Evolutionary conservation across 2,113 vertebrate genomes (phyloP), one percentile per base, ranked within the genome.

Genomic region (Neolamprologus sp.): DNA sequence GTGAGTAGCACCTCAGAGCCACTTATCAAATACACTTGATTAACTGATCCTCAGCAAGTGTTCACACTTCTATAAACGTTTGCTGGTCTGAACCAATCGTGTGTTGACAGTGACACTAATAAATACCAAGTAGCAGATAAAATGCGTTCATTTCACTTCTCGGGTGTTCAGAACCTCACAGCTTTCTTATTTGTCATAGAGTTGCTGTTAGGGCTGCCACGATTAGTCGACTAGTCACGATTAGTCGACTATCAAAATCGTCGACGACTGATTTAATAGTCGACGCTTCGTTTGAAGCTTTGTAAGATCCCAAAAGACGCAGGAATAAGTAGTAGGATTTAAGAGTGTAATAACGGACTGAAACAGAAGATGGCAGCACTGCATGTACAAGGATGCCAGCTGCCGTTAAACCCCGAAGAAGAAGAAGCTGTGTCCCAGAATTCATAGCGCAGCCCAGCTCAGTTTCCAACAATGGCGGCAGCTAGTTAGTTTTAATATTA

Each of bases 151-250:
- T 57, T 5, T 57, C 54, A 28, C 3, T 2, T 14, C 4, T 28
- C 3, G 12, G 54, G 54, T 14, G 23, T 28, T 0, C 54, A 0
- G 23, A 57, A 5, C 1, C 55, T 57, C 55, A 28, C 55, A 57
- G 54, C 23, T 57, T 16, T 28, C 7, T 57, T 57, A 28, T 57
- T 28, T 57, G 54, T 57, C 23, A 1, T 8, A 0, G 0, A 16
- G 13, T 57, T 57, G 31, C 60, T 37, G 17, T 37, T 49, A 49
- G 47, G 2, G 47, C 47, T 49, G 16, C 16, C 4, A 49, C 42
- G 0, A 13, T 42, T 6, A 13, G 42, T 42, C 5, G 33, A 31
- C 31, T 31, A 31, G 31, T 31, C 10, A 40, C 12, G 2, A 45
- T 45, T 45, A 45, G 3, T 47, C 13, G 7, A 49, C 47, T 49